These are phyloP conservation scores for Ctenopoma kingsleyae DNA, from an alignment of 2,797 vertebrate genomes.

Conservation along the genomic window DNA sequence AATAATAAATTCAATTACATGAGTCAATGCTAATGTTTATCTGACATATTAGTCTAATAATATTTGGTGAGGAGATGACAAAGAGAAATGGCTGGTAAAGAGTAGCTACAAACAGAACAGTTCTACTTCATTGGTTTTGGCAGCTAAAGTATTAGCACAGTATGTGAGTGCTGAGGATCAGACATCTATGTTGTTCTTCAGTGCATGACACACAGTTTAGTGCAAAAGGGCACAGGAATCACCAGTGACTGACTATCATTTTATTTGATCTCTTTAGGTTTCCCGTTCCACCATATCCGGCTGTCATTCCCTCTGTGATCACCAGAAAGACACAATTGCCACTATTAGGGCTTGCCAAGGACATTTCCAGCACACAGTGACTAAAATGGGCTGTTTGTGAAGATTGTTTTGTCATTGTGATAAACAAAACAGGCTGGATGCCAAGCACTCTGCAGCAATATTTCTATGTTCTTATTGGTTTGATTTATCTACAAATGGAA, in stretches of 20 bases:
- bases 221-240: constrained; percentile 76
- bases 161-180: constrained; percentile 68
- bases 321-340: constrained; percentile 73
- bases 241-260: constrained; percentile 75
- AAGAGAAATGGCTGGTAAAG: constrained; percentile 56
- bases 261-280: constrained; percentile 80
- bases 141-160: constrained; percentile 71
- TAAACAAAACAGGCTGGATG: constrained; percentile 64
- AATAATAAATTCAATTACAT: constrained; percentile 58
- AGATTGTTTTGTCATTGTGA: constrained; percentile 62
- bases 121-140: constrained; percentile 69
- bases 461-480: constrained; percentile 55
- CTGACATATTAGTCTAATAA: constrained; percentile 52
- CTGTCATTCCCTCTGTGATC: constrained; percentile 75
- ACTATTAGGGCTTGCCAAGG: constrained; percentile 69
- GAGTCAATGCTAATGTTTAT: constrained; percentile 55
- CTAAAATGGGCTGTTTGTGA: constrained; percentile 61
- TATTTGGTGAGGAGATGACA: constrained; percentile 62
- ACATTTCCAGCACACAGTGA: constrained; percentile 66
- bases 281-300: constrained; percentile 64
- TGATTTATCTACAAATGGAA: constrained; percentile 63
- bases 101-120: constrained; percentile 62
- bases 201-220: constrained; percentile 72
- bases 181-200: constrained; percentile 74
- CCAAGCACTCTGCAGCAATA: constrained; percentile 48